Evolutionary conservation across 2,797 vertebrate genomes (phyloP).

Genomic region (Peromyscus aztecus): DNA sequence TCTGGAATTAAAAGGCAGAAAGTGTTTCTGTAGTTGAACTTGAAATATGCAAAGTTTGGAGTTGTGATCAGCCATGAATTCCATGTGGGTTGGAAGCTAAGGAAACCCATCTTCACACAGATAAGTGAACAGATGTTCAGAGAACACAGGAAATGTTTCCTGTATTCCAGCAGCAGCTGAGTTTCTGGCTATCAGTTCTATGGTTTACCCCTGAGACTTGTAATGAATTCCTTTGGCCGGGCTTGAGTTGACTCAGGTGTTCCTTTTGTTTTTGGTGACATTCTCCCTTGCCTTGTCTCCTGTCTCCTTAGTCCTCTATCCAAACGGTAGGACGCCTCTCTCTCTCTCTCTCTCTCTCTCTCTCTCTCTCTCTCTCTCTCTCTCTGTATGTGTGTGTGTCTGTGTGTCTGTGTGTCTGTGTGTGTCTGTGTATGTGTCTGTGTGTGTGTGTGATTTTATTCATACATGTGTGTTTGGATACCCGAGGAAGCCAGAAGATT

Average conservation of each 20-base stretch:
- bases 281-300: no score
- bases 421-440: neutral
- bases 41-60: constrained; percentile 45
- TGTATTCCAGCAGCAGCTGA: neutral
- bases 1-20: constrained; percentile 58
- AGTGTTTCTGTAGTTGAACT: constrained; percentile 39
- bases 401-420: neutral
- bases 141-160: constrained; percentile 39
- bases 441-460: neutral
- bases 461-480: neutral
- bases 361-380: no score
- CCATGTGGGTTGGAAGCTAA: neutral
- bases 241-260: neutral
- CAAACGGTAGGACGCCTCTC: no score
- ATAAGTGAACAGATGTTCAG: constrained; percentile 47
- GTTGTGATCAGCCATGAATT: neutral
- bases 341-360: no score
- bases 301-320: no score
- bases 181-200: constrained; percentile 34
- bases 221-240: constrained; percentile 1
- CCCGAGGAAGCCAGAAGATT: neutral
- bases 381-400: neutral
- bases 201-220: constrained; percentile 1
- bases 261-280: no score
- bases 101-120: constrained; percentile 24